Evolutionary conservation across 2,797 vertebrate species (phyloP), one percentile per base, ranked within the genome.

Genomic region (Neostethus bicornis): DNA sequence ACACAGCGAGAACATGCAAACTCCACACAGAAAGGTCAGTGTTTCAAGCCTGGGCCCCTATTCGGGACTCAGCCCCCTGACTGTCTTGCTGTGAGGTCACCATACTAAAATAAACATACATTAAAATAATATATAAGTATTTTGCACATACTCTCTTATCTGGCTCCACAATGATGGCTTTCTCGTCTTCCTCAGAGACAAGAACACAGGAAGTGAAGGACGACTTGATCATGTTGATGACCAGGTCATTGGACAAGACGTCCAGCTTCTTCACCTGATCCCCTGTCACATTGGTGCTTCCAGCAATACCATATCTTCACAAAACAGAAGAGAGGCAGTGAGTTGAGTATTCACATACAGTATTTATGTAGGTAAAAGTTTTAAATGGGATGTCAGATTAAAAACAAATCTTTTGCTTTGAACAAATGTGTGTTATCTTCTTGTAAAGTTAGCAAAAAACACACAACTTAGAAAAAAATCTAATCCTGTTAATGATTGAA

Each of bases 221-320:
- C 0, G 96, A 95, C 83, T 94, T 97, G 45, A 99, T 89, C 94
- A 98, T 94, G 81, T 98, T 99, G 74, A 97, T 85, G 63, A 98
- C 95, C 81, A 99, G 83, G 76, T 98, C 96, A 29, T 98, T 98
- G 83, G 96, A 96, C 66, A 98, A 93, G 57, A 98, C 67, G 24
- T 99, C 96, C 82, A 99, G 65, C 75, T 99, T 99, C 90, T 99
- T 99, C 19, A 99, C 97, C 73, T 98, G 95, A 67, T 99, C 97
- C 1, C 96, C 96, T 0, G 97, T 98, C 75, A 98, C 94, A 1
- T 99, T 99, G 75, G 94, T 96, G 84, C 91, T 95, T 11, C 97
- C 96, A 19, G 95, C 94, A 62, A 99, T 97, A 66, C 97, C 96
- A 67, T 96, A 98, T 5, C 97, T 98, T 63, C 28, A 7, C 14